Evolutionary conservation across 2,888 invertebrate species (phyloP).

Genomic region (Leptopilina syphax): DNA sequence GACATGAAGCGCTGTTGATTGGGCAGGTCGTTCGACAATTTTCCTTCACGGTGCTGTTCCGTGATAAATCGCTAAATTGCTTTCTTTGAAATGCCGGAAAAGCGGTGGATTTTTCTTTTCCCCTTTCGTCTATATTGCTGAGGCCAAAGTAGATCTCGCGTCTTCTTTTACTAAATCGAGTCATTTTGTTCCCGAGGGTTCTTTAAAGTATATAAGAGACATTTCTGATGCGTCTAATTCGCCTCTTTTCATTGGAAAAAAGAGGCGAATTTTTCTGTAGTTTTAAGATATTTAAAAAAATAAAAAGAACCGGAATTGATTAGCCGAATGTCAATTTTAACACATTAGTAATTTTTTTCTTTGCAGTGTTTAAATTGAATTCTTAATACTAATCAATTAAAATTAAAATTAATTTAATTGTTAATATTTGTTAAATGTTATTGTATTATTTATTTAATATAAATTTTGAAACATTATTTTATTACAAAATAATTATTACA

Average conservation of each 20-base stretch:
- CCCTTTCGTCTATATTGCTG: conserved; percentile 4
- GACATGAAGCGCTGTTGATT: conserved; percentile 75
- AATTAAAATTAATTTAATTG: too few species aligned
- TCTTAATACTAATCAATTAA: too few species aligned
- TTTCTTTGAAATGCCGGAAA: conserved; percentile 73
- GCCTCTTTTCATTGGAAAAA: not conserved
- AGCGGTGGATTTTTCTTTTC: conserved; percentile 50
- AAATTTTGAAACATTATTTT: too few species aligned
- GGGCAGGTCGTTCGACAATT: conserved; percentile 74
- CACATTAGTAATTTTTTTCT: too few species aligned
- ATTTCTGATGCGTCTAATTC: not conserved
- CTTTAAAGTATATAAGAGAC: conserved; percentile 15
- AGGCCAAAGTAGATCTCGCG: conserved; percentile 19
- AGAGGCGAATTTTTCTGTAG: not conserved
- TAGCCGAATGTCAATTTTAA: too few species aligned
- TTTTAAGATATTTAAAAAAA: not conserved
- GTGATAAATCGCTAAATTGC: conserved; percentile 75
- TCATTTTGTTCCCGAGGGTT: conserved; percentile 25
- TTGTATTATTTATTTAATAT: too few species aligned
- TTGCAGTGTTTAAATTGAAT: too few species aligned
- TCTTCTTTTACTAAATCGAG: conserved; percentile 28
- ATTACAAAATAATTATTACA: too few species aligned
- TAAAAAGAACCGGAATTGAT: not conserved
- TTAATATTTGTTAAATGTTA: too few species aligned
- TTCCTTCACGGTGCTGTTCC: conserved; percentile 68